These are phyloP conservation scores for Nyctalus aviator DNA, from an alignment of 2,797 vertebrate genomes.

Conservation along the genomic window DNA sequence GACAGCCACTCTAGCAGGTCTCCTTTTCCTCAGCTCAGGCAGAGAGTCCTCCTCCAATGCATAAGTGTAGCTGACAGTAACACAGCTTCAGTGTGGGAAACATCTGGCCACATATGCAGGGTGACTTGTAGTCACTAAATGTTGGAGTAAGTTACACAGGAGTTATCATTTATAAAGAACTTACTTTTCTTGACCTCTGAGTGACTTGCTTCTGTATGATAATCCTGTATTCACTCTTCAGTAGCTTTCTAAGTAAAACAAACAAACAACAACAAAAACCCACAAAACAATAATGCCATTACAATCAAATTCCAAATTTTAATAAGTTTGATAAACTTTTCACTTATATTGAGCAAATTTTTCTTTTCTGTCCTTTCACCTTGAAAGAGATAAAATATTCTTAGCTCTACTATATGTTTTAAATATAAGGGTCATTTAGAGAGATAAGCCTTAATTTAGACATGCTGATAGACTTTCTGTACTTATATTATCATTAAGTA, in stretches of 20 bases:
- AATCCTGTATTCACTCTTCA: neutral
- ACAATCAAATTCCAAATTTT: constrained; percentile 25
- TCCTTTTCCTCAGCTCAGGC: neutral
- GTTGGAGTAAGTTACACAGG: neutral
- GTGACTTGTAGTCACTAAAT: neutral
- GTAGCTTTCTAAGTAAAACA: neutral
- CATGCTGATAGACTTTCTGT: neutral
- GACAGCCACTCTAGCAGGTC: neutral
- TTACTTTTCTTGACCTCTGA: neutral
- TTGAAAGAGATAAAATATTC: neutral
- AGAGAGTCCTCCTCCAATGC: neutral
- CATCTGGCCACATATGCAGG: neutral
- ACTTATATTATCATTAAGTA: neutral
- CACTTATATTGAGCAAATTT: neutral
- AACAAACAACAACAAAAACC: neutral
- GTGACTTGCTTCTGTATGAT: neutral
- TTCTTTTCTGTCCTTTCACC: neutral
- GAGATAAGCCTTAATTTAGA: neutral
- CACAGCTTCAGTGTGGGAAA: neutral
- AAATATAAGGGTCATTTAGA: neutral
- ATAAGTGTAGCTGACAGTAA: neutral
- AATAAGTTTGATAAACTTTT: neutral
- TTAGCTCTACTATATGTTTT: neutral
- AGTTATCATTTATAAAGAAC: neutral
- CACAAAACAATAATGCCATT: neutral